A percentile compares a stretch with the other conserved stretches of the same genome.
phyloP scores from a whole-genome alignment of 2,113 vertebrate genomes.

The Riparia riparia region DNA sequence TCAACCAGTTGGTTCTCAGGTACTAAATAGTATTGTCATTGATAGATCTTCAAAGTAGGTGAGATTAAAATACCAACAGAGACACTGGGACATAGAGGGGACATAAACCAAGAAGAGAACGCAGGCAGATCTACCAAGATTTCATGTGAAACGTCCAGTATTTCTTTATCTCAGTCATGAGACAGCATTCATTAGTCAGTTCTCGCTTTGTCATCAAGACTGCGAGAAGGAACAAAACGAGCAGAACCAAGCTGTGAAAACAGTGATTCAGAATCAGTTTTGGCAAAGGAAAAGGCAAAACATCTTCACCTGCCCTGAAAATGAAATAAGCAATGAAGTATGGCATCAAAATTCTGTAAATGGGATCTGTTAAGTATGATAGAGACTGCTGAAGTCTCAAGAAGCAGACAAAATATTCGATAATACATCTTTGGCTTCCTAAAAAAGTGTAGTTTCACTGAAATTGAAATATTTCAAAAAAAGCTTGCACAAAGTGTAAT shows the following conservation, averaged over 20 bases:
- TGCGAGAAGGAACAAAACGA: background rate
- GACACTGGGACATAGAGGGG: background rate
- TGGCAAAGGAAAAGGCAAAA: background rate
- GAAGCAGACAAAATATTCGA: background rate
- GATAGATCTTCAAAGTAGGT: background rate
- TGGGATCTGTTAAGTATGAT: background rate
- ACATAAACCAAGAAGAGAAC: background rate
- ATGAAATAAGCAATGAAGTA: background rate
- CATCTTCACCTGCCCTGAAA: background rate
- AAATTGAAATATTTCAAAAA: background rate
- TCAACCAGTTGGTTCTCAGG: background rate
- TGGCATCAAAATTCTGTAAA: background rate
- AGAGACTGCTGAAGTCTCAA: background rate
- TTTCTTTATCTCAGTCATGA: background rate
- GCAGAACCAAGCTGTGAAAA: background rate
- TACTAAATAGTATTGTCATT: background rate
- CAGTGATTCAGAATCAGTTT: background rate
- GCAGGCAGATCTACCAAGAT: background rate
- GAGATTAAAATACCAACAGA: background rate
- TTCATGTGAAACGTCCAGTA: background rate
- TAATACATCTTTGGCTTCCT: background rate
- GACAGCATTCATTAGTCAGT: background rate
- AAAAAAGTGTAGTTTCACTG: background rate
- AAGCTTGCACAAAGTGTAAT: background rate
- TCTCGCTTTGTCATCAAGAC: background rate